Conservation (phyloP, 2,888 invertebrate species). For the Campopleginae sp. region DNA sequence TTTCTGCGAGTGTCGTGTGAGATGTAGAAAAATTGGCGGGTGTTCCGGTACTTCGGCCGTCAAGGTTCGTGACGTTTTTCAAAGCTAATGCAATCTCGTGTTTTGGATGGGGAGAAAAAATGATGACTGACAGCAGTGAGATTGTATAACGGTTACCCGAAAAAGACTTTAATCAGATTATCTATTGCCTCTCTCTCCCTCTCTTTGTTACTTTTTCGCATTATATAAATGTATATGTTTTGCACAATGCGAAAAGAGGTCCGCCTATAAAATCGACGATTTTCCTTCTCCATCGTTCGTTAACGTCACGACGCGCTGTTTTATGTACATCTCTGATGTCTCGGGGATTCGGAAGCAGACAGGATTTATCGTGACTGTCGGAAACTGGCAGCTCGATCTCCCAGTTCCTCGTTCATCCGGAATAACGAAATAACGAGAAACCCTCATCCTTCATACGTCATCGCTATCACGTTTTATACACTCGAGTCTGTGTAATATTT, state of each 20-base stretch:
- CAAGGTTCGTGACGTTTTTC: constrained; percentile 63
- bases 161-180: constrained; percentile 64
- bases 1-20: constrained; percentile 39
- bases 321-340: constrained; percentile 29
- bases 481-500: constrained; percentile 1
- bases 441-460: constrained; percentile 31
- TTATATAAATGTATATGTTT: constrained; percentile 6
- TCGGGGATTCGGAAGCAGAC: constrained; percentile 51
- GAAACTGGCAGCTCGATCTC: constrained; percentile 42
- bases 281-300: constrained; percentile 37
- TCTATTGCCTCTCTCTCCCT: constrained; percentile 23
- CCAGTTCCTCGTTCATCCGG: constrained; percentile 14
- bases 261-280: constrained; percentile 44
- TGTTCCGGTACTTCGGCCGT: constrained; percentile 55
- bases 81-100: constrained; percentile 70
- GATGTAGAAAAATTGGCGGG: constrained; percentile 57
- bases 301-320: constrained; percentile 35
- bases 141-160: constrained; percentile 44
- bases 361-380: constrained; percentile 52
- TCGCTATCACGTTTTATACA: constrained; percentile 19
- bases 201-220: constrained; percentile 21
- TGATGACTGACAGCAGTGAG: constrained; percentile 56
- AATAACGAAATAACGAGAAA: constrained; percentile 26
- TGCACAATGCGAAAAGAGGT: constrained; percentile 36
- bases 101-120: constrained; percentile 55